Evolutionary conservation across 2,113 vertebrate species (phyloP), one percentile per base, ranked within the genome.

Genomic region (Porphyrio hochstetteri): DNA sequence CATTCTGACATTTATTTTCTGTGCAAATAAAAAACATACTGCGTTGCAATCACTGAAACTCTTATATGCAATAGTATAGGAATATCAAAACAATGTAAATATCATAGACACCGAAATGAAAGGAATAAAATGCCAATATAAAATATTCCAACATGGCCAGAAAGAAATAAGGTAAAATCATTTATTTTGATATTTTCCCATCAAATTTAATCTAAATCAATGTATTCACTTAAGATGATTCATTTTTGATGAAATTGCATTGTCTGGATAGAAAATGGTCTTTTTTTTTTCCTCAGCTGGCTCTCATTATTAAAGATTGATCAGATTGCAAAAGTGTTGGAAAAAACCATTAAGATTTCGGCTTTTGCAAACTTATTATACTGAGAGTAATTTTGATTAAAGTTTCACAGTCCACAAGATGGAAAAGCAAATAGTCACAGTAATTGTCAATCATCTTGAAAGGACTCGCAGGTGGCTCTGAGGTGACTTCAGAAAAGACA

Each of bases 51-150:
- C 55, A 71, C 70, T 25, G 61, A 76, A 88, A 93, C 48, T 63
- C 72, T 90, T 74, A 74, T 13, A 56, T 60, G 72, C 57, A 81
- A 61, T 68, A 59, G 35, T 56, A 84, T 24, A 78, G 56, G 79
- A 94, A 92, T 84, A 88, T 78, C 44, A 90, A 96, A 96, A 93
- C 81, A 96, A 86, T 86, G 95, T 96, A 96, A 97, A 96, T 94
- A 94, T 84, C 91, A 96, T 52, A 64, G 79, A 92, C 87, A 69
- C 56, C 31, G 46, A 94, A 94, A 94, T 93, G 82, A 96, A 95
- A 93, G 74, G 6, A 96, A 81, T 88, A 68, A 95, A 95, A 93
- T 92, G 65, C 70, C 95, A 93, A 84, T 84, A 92, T 59, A 57
- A 93, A 90, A 88, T 77, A 86, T 82, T 95, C 84, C 88, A 93